phyloP scores from a whole-genome alignment of 2,888 invertebrate genomes.

The Cyaniris semiargus region DNA sequence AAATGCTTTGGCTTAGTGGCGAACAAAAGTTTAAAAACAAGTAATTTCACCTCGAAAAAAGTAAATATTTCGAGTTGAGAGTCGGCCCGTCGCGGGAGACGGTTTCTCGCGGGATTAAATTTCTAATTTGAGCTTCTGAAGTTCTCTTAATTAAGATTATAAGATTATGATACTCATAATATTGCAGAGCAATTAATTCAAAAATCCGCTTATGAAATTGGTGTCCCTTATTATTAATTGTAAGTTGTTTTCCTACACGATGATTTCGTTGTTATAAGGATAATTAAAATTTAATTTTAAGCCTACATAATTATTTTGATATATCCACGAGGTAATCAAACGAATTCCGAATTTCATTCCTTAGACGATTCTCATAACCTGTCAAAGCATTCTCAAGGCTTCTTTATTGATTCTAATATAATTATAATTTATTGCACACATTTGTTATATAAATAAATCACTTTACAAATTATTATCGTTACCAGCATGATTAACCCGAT shows the following conservation, averaged over 20 bases:
- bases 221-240: constrained; percentile 65
- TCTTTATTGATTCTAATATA: background rate
- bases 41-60: constrained; percentile 42
- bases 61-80: constrained; percentile 56
- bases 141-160: constrained; percentile 77
- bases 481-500: background rate
- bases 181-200: constrained; percentile 74
- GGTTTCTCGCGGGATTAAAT: constrained; percentile 71
- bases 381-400: background rate
- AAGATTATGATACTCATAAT: constrained; percentile 76
- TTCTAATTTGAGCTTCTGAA: constrained; percentile 69
- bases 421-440: background rate
- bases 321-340: background rate
- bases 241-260: constrained; percentile 50
- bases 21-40: constrained; percentile 36
- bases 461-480: background rate
- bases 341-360: background rate
- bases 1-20: constrained; percentile 2
- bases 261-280: constrained; percentile 46
- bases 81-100: constrained; percentile 49
- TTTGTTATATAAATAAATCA: background rate
- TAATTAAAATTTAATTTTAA: constrained; percentile 43
- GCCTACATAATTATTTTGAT: background rate
- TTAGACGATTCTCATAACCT: background rate
- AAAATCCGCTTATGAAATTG: constrained; percentile 63